These are phyloP conservation scores for Agrochola lota DNA, from an alignment of 2,888 invertebrate species.

Conservation along the genomic window DNA sequence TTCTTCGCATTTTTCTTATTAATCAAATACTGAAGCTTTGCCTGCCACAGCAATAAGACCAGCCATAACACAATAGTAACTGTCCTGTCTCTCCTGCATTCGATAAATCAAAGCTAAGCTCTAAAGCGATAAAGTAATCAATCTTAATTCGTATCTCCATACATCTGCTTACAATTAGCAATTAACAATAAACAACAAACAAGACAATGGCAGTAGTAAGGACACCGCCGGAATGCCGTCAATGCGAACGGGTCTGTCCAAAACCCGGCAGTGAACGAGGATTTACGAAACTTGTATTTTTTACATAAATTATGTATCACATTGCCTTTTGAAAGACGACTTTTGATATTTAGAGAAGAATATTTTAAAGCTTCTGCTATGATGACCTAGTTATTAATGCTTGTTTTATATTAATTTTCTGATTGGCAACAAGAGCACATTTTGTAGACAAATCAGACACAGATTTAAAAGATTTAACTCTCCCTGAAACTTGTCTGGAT, in stretches of 20 bases:
- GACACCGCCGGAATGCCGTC: slow-evolving; percentile 74
- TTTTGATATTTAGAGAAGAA: background rate
- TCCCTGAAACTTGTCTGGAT: background rate
- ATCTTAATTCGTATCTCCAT: slow-evolving; percentile 32
- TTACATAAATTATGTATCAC: slow-evolving; percentile 48
- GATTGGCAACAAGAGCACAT: background rate
- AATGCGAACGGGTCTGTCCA: slow-evolving; percentile 73
- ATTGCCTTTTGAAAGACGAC: background rate
- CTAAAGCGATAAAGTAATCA: slow-evolving; percentile 17
- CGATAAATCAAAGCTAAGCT: slow-evolving; percentile 17
- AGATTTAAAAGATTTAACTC: background rate
- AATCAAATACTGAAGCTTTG: background rate
- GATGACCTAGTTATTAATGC: slow-evolving; percentile 32
- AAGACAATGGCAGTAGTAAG: slow-evolving; percentile 60
- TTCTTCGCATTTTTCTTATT: no score
- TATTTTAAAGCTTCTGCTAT: slow-evolving; percentile 13
- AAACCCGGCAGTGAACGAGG: slow-evolving; percentile 64
- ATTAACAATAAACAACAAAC: slow-evolving; percentile 45
- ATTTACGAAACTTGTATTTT: slow-evolving; percentile 61
- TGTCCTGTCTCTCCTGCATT: background rate
- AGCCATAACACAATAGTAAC: background rate
- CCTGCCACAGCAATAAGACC: background rate
- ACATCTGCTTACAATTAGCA: slow-evolving; percentile 49
- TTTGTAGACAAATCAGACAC: background rate
- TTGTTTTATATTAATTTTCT: background rate